These are phyloP conservation scores for Collichthys lucidus DNA, from an alignment of 2,113 vertebrate species.

Conservation along the genomic window DNA sequence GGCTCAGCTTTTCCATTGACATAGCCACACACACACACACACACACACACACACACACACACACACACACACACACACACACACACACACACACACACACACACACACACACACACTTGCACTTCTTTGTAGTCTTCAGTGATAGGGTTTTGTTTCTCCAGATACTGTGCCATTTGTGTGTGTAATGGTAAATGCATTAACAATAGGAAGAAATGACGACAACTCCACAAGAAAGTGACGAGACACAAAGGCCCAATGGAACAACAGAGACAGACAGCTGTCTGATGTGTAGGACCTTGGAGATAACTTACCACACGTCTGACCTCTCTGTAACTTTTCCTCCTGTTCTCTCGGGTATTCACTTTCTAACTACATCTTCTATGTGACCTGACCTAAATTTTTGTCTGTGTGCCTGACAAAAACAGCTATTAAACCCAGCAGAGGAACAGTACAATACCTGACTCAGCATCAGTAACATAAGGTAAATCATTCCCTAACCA, in stretches of 20 bases:
- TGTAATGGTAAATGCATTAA: constrained; percentile 71
- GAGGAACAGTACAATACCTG: constrained; percentile 28
- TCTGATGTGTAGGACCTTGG: constrained; percentile 38
- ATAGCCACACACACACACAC: constrained; percentile 12
- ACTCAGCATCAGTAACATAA: constrained; percentile 53
- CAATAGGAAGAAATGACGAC: constrained; percentile 42
- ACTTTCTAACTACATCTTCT: not conserved
- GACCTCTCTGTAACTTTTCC: constrained; percentile 45
- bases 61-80: constrained; percentile 2
- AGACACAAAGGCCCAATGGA: constrained; percentile 38
- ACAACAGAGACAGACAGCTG: constrained; percentile 34
- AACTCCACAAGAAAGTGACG: constrained; percentile 14
- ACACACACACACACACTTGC: constrained; percentile 20
- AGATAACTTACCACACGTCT: constrained; percentile 26
- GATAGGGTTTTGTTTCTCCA: constrained; percentile 40
- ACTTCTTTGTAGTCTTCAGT: constrained; percentile 60
- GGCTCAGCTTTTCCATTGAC: constrained; percentile 76
- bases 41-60: constrained; percentile 22
- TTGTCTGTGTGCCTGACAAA: constrained; percentile 3
- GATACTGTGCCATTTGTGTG: constrained; percentile 25
- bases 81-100: constrained; percentile 12
- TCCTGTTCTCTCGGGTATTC: constrained; percentile 1
- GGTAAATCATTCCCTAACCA: constrained; percentile 35
- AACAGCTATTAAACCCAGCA: constrained; percentile 10
- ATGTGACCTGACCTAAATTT: constrained; percentile 21